Percentiles rank a stretch among this genome's conserved stretches.
phyloP scores from a whole-genome alignment of 2,888 invertebrate species.

The Ophion ellenae region DNA sequence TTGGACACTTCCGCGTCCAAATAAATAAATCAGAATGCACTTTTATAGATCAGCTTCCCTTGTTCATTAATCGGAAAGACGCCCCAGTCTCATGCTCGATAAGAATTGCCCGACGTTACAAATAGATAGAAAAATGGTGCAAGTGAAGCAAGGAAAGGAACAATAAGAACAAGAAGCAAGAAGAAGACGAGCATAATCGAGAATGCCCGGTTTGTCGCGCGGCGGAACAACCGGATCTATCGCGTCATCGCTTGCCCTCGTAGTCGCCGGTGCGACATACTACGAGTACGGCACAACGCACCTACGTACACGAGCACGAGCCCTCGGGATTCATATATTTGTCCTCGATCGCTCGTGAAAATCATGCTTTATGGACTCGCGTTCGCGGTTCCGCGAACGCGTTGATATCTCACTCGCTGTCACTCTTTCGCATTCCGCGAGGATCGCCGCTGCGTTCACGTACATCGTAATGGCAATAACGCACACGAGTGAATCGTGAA shows the following conservation, averaged over 20 bases:
- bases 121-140: background rate
- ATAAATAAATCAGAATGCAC: too few species aligned
- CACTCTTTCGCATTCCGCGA: background rate
- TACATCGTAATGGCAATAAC: background rate
- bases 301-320: constrained; percentile 5
- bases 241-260: constrained; percentile 46
- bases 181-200: background rate
- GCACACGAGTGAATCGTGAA: background rate
- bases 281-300: constrained; percentile 20
- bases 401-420: constrained; percentile 6
- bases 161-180: constrained; percentile 7
- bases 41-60: too few species aligned
- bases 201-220: constrained; percentile 20
- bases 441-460: background rate
- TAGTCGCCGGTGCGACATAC: constrained; percentile 18
- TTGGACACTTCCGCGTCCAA: too few species aligned
- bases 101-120: background rate
- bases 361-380: constrained; percentile 2
- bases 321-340: background rate
- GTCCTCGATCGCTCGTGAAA: constrained; percentile 22
- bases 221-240: constrained; percentile 63
- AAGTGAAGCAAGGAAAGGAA: constrained; percentile 20
- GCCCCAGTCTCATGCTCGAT: too few species aligned
- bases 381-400: background rate
- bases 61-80: too few species aligned